These are phyloP conservation scores for Brenthis hecate DNA, from an alignment of 2,888 invertebrate genomes.

Conservation along the genomic window DNA sequence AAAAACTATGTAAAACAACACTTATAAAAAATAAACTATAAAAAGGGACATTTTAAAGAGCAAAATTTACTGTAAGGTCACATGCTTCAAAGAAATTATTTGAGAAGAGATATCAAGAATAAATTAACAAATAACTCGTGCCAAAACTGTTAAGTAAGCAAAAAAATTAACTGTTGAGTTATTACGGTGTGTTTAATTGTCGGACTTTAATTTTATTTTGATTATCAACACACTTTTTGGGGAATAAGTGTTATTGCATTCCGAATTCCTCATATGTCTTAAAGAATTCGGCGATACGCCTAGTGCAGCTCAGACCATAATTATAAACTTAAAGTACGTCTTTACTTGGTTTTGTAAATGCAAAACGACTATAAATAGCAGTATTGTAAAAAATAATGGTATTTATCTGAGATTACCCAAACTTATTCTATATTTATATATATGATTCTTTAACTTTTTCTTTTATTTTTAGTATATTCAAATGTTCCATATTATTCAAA, in stretches of 20 bases:
- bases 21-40: conserved; percentile 11
- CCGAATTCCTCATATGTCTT: conserved; percentile 10
- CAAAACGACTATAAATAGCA: not conserved
- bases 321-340: too few species aligned
- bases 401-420: not conserved
- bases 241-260: conserved; percentile 19
- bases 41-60: conserved; percentile 21
- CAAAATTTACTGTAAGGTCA: conserved; percentile 34
- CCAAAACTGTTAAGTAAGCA: conserved; percentile 35
- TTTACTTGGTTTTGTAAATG: not conserved
- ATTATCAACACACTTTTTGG: conserved; percentile 33
- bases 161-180: conserved; percentile 35
- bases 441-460: not conserved
- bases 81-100: conserved; percentile 35
- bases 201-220: conserved; percentile 30
- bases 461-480: too few species aligned
- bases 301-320: not conserved
- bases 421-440: not conserved
- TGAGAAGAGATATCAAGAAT: conserved; percentile 36
- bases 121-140: conserved; percentile 33
- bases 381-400: not conserved
- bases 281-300: not conserved
- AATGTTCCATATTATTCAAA: too few species aligned
- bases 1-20: not conserved
- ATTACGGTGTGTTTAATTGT: conserved; percentile 34